Conservation (phyloP, 1,140 invertebrate species). For the Aphaenogaster rudis region DNA sequence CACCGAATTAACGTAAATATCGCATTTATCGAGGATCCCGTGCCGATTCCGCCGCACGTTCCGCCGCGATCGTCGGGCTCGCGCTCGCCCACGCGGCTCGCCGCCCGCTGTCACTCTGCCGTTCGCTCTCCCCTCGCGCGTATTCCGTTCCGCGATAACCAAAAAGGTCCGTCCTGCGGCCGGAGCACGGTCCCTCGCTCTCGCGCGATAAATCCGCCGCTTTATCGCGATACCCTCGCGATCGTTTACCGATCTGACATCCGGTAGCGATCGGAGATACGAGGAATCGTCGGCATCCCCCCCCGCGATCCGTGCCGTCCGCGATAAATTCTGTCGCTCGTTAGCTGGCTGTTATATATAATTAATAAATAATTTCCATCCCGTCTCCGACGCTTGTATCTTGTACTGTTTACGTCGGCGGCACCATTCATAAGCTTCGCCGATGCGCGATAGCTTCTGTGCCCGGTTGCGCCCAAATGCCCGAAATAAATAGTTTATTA, state of each 20-base stretch:
- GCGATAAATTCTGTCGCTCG: slow-evolving; percentile 28
- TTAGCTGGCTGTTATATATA: slow-evolving; percentile 32
- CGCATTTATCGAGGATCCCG: slow-evolving; percentile 72
- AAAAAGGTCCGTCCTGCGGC: slow-evolving; percentile 69
- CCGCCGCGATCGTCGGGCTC: slow-evolving; percentile 47
- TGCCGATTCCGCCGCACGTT: slow-evolving; percentile 65
- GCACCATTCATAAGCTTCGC: background rate
- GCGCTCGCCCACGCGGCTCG: slow-evolving; percentile 25
- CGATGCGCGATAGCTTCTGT: background rate
- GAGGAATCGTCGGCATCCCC: background rate
- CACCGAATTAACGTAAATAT: slow-evolving; percentile 84
- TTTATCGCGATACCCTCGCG: slow-evolving; percentile 32
- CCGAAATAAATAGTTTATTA: background rate
- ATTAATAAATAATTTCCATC: slow-evolving; percentile 33
- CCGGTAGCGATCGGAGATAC: background rate
- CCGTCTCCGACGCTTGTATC: background rate
- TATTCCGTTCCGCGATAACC: slow-evolving; percentile 73
- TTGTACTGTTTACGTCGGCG: background rate
- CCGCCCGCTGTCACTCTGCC: slow-evolving; percentile 66
- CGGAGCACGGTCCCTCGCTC: slow-evolving; percentile 46
- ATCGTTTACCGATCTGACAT: slow-evolving; percentile 45
- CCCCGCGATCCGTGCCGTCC: background rate
- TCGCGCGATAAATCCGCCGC: slow-evolving; percentile 38
- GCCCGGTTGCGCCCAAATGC: background rate
- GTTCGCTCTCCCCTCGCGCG: slow-evolving; percentile 45